Conservation (phyloP, 2,113 vertebrate species). For the Stegostoma tigrinum region DNA sequence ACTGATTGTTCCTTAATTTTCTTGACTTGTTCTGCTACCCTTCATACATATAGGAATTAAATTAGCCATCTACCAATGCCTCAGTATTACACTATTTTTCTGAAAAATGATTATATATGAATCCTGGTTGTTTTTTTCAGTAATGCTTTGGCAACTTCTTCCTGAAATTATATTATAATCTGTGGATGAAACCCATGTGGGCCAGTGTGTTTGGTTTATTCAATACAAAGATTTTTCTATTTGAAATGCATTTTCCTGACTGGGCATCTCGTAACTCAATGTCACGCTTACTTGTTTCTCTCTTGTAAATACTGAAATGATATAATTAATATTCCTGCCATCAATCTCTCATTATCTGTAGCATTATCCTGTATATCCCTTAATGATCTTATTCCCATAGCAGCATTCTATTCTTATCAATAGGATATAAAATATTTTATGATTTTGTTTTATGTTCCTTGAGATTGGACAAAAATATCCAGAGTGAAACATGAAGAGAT, state of each 20-base stretch:
- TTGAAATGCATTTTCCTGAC: background rate
- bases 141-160: too few relatives aligned
- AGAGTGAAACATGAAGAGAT: too few relatives aligned
- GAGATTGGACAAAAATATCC: background rate
- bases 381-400: background rate
- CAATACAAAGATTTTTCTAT: background rate
- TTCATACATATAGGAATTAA: too few relatives aligned
- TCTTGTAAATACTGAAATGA: background rate
- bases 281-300: background rate
- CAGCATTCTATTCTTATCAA: background rate
- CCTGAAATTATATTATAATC: too few relatives aligned
- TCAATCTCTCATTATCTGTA: background rate
- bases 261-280: background rate
- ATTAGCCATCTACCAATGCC: too few relatives aligned
- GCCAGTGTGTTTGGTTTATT: too few relatives aligned
- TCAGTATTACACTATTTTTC: too few relatives aligned
- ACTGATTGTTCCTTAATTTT: too few relatives aligned
- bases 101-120: too few relatives aligned
- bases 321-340: background rate
- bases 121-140: too few relatives aligned
- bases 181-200: too few relatives aligned
- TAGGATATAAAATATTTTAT: background rate
- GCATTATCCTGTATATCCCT: background rate
- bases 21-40: too few relatives aligned
- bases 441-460: background rate